phyloP scores from a whole-genome alignment of 2,797 vertebrate species.

The Morus bassanus region DNA sequence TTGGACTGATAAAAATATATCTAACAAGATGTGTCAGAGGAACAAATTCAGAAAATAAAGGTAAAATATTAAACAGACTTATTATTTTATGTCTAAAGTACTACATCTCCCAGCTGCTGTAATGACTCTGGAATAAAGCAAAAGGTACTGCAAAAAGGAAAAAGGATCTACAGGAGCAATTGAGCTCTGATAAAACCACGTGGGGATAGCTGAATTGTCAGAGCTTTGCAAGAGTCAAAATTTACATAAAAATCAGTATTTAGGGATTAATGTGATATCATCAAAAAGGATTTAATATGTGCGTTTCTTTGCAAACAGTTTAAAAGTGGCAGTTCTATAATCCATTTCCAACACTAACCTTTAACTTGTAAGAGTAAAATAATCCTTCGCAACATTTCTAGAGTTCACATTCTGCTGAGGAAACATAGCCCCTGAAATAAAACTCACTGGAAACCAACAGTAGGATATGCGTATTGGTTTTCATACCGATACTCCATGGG shows the following conservation, averaged over 20 bases:
- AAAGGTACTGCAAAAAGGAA: conserved; percentile 26
- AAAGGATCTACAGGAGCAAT: conserved; percentile 56
- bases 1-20: conserved; percentile 68
- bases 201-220: conserved; percentile 44
- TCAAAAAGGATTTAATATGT: conserved; percentile 66
- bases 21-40: conserved; percentile 48
- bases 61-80: conserved; percentile 63
- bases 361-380: conserved; percentile 52
- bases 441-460: neutral
- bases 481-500: neutral
- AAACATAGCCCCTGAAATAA: neutral
- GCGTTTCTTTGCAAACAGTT: conserved; percentile 64
- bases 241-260: conserved; percentile 67
- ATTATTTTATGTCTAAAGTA: conserved; percentile 53
- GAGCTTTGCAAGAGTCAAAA: conserved; percentile 55
- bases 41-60: conserved; percentile 68
- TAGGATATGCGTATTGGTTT: neutral
- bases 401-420: conserved; percentile 5
- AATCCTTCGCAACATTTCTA: conserved; percentile 53
- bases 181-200: conserved; percentile 47
- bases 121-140: conserved; percentile 50
- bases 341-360: conserved; percentile 57
- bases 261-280: conserved; percentile 63
- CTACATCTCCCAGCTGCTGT: conserved; percentile 29
- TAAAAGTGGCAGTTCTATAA: conserved; percentile 45